A percentile compares a stretch with the other conserved stretches of the same genome.
These are phyloP conservation scores for Pharmacophagus antenor DNA, from an alignment of 2,888 invertebrate genomes.

Conservation along the genomic window DNA sequence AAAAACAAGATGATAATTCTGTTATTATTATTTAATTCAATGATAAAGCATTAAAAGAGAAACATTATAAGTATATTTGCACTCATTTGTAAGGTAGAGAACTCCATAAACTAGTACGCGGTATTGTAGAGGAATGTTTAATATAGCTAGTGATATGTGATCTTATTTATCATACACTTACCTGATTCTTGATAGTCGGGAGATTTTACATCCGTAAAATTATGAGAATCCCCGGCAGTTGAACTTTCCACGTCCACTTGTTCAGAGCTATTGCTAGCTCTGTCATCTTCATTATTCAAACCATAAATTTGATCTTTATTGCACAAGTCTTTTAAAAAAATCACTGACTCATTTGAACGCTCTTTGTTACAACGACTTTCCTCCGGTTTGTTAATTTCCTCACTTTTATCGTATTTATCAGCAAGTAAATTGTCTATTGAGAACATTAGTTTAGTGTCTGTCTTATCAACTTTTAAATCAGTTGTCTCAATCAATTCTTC, in stretches of 20 bases:
- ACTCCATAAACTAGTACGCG: no score
- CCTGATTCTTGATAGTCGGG: slow-evolving; percentile 69
- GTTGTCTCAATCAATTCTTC: slow-evolving; percentile 40
- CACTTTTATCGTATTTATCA: slow-evolving; percentile 53
- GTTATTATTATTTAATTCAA: no score
- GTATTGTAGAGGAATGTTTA: no score
- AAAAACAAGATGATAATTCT: no score
- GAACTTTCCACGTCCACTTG: slow-evolving; percentile 69
- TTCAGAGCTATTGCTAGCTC: slow-evolving; percentile 58
- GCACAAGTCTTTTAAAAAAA: slow-evolving; percentile 35
- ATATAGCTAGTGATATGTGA: no score
- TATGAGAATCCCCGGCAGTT: slow-evolving; percentile 55
- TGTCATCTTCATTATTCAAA: slow-evolving; percentile 55
- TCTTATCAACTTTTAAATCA: slow-evolving; percentile 49
- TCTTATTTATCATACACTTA: slow-evolving; percentile 34
- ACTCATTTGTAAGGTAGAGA: no score
- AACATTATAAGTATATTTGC: no score
- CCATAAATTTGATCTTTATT: slow-evolving; percentile 47
- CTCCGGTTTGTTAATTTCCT: slow-evolving; percentile 30
- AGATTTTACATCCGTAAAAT: slow-evolving; percentile 51
- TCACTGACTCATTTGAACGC: slow-evolving; percentile 24
- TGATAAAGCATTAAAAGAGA: no score
- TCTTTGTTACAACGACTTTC: slow-evolving; percentile 28
- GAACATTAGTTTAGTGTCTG: slow-evolving; percentile 61
- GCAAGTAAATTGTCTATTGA: slow-evolving; percentile 70